A percentile compares a stretch with the other conserved stretches of the same genome.
These are phyloP conservation scores for Hippocampus zosterae DNA, from an alignment of 2,113 vertebrate genomes.

Conservation along the genomic window DNA sequence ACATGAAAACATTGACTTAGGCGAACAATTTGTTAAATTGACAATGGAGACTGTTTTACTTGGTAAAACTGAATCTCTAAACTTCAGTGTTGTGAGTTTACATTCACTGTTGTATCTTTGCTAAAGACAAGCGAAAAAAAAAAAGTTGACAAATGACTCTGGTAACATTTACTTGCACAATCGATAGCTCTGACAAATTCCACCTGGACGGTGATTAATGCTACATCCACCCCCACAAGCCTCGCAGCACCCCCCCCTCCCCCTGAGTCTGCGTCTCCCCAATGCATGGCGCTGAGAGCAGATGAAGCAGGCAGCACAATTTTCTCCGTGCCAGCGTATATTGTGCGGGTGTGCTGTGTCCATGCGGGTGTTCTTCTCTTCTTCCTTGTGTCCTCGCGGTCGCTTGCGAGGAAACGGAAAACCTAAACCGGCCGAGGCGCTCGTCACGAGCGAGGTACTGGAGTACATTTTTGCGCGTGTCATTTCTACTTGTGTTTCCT, in stretches of 20 bases:
- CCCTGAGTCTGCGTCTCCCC: conserved; percentile 45
- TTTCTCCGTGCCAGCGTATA: conserved; percentile 11
- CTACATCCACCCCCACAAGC: conserved; percentile 65
- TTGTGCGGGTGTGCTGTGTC: neutral
- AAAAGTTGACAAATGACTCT: conserved; percentile 89
- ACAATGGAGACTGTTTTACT: neutral
- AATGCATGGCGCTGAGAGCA: conserved; percentile 64
- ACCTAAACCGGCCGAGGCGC: conserved; percentile 34
- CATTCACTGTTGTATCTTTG: conserved; percentile 40
- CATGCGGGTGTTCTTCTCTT: conserved; percentile 9
- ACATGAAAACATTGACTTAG: neutral
- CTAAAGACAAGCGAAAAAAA: conserved; percentile 71
- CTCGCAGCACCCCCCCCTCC: conserved; percentile 51
- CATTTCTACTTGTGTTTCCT: conserved; percentile 30
- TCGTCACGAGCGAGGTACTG: conserved; percentile 32
- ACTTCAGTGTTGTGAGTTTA: conserved; percentile 29
- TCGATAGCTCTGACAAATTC: conserved; percentile 92
- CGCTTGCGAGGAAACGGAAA: conserved; percentile 16
- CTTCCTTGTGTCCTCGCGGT: conserved; percentile 23
- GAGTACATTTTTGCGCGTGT: conserved; percentile 28
- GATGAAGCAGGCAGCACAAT: conserved; percentile 59
- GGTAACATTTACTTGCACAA: conserved; percentile 94
- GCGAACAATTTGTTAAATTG: neutral
- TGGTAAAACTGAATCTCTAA: conserved; percentile 8
- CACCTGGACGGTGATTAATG: conserved; percentile 89